Evolutionary conservation across 1,140 invertebrate genomes (phyloP).

Genomic region (Drosophila gunungcola): DNA sequence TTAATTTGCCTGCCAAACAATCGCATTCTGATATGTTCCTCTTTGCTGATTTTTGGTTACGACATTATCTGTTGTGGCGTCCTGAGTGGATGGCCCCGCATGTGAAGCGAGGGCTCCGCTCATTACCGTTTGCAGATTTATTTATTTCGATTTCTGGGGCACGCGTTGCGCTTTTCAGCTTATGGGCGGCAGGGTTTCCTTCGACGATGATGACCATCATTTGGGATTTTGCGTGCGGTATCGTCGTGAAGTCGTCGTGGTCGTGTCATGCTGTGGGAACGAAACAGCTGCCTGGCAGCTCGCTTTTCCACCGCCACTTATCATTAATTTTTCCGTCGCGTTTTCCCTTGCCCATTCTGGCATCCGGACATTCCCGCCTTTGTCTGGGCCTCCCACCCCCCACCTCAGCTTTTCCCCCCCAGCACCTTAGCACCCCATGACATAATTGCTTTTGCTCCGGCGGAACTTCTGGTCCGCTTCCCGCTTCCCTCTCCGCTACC

Average conservation of each 20-base stretch:
- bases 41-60: slow-evolving; percentile 52
- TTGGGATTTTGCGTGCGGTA: slow-evolving; percentile 68
- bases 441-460: slow-evolving; percentile 75
- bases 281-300: slow-evolving; percentile 50
- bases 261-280: slow-evolving; percentile 56
- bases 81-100: slow-evolving; percentile 11
- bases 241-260: slow-evolving; percentile 60
- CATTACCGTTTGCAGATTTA: slow-evolving; percentile 56
- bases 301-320: slow-evolving; percentile 63
- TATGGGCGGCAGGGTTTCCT: slow-evolving; percentile 28
- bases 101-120: slow-evolving; percentile 25
- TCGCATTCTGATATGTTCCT: slow-evolving; percentile 51
- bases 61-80: slow-evolving; percentile 21
- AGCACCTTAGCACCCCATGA: slow-evolving; percentile 29
- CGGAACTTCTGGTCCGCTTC: slow-evolving; percentile 21
- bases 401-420: slow-evolving; percentile 1
- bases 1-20: slow-evolving; percentile 78
- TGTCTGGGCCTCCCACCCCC: slow-evolving; percentile 9
- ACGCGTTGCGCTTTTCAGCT: slow-evolving; percentile 62
- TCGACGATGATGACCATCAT: slow-evolving; percentile 54
- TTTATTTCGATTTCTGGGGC: slow-evolving; percentile 61
- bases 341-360: slow-evolving; percentile 66
- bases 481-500: slow-evolving; percentile 25
- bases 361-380: slow-evolving; percentile 76
- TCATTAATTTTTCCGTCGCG: slow-evolving; percentile 82